Conservation (phyloP, 2,113 vertebrate genomes). For the Xerus inauris region DNA sequence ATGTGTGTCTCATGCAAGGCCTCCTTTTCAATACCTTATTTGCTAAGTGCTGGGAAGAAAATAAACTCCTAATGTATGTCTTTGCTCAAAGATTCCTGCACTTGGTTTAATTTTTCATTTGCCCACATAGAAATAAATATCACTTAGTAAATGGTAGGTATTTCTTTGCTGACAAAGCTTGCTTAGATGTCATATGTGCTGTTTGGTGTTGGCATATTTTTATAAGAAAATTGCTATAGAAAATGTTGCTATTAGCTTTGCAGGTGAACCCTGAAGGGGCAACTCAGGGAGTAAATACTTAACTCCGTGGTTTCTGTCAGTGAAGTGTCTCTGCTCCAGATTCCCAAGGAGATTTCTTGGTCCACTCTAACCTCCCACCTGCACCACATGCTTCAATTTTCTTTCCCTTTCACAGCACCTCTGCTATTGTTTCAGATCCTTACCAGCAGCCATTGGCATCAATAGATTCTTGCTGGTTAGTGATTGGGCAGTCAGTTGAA, state of each 20-base stretch:
- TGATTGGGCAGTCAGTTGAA: background rate
- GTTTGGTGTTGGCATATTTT: conserved; percentile 16
- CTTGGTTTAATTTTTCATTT: conserved; percentile 60
- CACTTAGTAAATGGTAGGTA: conserved; percentile 3
- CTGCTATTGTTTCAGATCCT: background rate
- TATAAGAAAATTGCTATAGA: conserved; percentile 39
- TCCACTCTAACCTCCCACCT: background rate
- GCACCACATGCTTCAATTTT: background rate
- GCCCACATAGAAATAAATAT: background rate
- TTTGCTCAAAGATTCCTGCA: conserved; percentile 43
- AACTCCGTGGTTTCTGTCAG: background rate
- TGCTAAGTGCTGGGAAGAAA: conserved; percentile 48
- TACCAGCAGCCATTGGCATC: background rate
- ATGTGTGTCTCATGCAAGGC: background rate
- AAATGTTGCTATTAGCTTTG: conserved; percentile 57
- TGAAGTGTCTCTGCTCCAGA: background rate
- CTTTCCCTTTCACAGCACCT: background rate
- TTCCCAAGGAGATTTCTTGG: background rate
- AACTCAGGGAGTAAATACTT: background rate
- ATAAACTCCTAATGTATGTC: background rate
- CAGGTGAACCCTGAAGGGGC: background rate
- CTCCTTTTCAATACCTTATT: conserved; percentile 42
- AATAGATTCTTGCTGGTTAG: background rate
- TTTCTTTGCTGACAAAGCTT: conserved; percentile 2
- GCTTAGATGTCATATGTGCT: background rate